Evolutionary conservation across 2,113 vertebrate species (phyloP), one percentile per base, ranked within the genome.

Genomic region (Typhlomys cinereus): DNA sequence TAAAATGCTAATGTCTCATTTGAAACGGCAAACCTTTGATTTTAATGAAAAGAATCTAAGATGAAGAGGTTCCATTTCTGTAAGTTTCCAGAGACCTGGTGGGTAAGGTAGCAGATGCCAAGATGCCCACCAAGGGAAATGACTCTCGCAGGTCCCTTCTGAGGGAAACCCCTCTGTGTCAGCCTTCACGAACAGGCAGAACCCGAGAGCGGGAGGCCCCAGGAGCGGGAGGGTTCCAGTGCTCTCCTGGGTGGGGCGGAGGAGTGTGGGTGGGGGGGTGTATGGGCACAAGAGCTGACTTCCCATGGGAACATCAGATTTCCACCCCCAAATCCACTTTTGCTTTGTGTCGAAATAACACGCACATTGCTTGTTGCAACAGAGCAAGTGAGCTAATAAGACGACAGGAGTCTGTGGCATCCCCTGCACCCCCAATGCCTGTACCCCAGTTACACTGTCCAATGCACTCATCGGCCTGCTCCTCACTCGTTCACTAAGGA

Each of bases 1-100:
- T 95, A 93, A 91, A 83, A 94, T 86, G 85, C 84, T 97, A 92
- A 95, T 95, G 88, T 73, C 41, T 89, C 20, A 6, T 54, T 82
- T 81, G 88, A 95, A 78, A 95, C 88, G 61, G 75, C 84, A 50
- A 86, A 79, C 71, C 85, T 96, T 92, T 93, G 86, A 66, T 94
- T 88, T 91, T 93, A 13, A 70, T 76, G 89, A 82, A 73, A 95
- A 93, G 89, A 52, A 89, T 71, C 69, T 34, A 29, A 86, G 96
- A 69, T 25, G 27, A 62, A 54, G 86, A 67, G 67, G 2, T 21
- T 62, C 71, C 62, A 90, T 95, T 95, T 92, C 79, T 95, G 85
- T 29, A 78, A 92, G 83, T 84, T 54, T 90, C 62, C 61, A 10
- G 71, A 13, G 41, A 93, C 79, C 90, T 41, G 88, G 93, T 69